These are phyloP conservation scores for Margaritifera margaritifera DNA, from an alignment of 2,888 invertebrate species.

Conservation along the genomic window DNA sequence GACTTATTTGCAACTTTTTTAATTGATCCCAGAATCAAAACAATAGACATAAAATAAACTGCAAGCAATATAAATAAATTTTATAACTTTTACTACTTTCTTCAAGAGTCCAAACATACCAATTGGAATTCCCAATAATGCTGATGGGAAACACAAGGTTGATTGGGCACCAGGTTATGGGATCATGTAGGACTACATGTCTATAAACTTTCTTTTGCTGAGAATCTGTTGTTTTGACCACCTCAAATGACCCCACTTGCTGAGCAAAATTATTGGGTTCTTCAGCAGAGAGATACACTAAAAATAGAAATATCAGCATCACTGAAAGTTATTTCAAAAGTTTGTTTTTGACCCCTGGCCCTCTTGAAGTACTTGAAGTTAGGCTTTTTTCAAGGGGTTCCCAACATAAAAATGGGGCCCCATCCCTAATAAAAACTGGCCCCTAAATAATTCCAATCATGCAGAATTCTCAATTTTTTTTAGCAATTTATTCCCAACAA, in stretches of 20 bases:
- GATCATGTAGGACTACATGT: constrained; percentile 59
- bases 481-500: too few relatives aligned
- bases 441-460: too few relatives aligned
- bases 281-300: constrained; percentile 53
- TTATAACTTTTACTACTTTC: too few relatives aligned
- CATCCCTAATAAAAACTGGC: too few relatives aligned
- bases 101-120: constrained; percentile 43
- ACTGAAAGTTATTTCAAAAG: neutral
- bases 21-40: too few relatives aligned
- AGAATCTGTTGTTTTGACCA: constrained; percentile 38
- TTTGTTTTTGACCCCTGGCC: neutral
- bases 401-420: too few relatives aligned
- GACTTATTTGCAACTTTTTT: too few relatives aligned
- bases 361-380: neutral
- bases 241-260: constrained; percentile 67
- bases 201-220: constrained; percentile 48
- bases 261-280: constrained; percentile 64
- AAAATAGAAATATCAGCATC: constrained; percentile 16
- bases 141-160: constrained; percentile 54
- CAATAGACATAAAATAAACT: too few relatives aligned
- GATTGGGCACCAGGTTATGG: constrained; percentile 65
- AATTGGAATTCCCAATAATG: constrained; percentile 64
- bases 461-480: too few relatives aligned
- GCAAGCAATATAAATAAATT: too few relatives aligned
- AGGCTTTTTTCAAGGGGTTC: neutral